Evolutionary conservation across 2,888 invertebrate genomes (phyloP).

Genomic region (Electrophaes corylata): DNA sequence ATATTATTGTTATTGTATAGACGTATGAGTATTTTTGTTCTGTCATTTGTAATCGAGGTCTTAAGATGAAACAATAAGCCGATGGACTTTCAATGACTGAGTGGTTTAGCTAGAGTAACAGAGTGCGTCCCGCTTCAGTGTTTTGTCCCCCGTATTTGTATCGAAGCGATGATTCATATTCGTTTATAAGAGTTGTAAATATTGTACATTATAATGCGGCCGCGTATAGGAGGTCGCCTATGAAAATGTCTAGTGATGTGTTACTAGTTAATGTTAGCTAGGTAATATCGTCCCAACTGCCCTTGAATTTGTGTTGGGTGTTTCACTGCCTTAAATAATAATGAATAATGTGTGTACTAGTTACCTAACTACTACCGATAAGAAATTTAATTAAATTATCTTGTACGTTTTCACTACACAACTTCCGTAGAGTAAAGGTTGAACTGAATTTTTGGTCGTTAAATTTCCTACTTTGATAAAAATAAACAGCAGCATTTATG

Average conservation of each 20-base stretch:
- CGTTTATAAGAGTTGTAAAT: slow-evolving; percentile 80
- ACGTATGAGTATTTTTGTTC: slow-evolving; percentile 71
- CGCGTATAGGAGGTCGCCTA: slow-evolving; percentile 77
- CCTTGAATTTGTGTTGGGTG: slow-evolving; percentile 83
- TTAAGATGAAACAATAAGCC: slow-evolving; percentile 74
- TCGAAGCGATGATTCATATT: slow-evolving; percentile 60
- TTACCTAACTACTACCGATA: slow-evolving; percentile 77
- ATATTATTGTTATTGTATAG: slow-evolving; percentile 80
- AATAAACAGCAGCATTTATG: slow-evolving; percentile 38
- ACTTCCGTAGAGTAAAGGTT: slow-evolving; percentile 38
- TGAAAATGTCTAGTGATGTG: slow-evolving; percentile 81
- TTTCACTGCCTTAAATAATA: slow-evolving; percentile 84
- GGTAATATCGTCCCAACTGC: slow-evolving; percentile 83
- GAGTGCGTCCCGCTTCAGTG: slow-evolving; percentile 74
- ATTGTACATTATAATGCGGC: slow-evolving; percentile 80
- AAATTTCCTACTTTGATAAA: slow-evolving; percentile 38
- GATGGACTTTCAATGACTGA: slow-evolving; percentile 83
- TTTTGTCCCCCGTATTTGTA: slow-evolving; percentile 58
- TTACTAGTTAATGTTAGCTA: slow-evolving; percentile 83
- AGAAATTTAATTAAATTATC: slow-evolving; percentile 71
- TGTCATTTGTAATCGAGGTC: slow-evolving; percentile 75
- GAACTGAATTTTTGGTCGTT: slow-evolving; percentile 27
- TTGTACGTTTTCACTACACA: slow-evolving; percentile 56
- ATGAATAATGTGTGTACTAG: slow-evolving; percentile 72
- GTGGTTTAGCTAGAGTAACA: slow-evolving; percentile 61